Base-by-base conservation (phyloP, 1,140 invertebrate species). In the Trichogramma pretiosum region DNA sequence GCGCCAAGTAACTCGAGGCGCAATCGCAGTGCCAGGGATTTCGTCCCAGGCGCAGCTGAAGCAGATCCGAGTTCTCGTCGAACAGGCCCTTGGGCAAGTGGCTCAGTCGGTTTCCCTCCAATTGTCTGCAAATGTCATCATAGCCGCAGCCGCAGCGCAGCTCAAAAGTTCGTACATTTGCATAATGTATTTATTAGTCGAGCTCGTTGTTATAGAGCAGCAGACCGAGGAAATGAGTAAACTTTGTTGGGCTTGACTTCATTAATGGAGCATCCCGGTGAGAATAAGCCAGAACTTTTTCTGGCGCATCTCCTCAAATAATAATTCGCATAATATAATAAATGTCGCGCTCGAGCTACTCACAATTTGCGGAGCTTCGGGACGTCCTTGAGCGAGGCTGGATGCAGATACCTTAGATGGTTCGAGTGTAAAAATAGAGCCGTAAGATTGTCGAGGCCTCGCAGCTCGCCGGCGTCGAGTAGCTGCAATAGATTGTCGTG, bases 21-120 rank as follows among this genome's bases (percentile, higher is more conserved):
- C 88, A 91, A 60, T 90, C 86, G 55, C 88, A 91, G 58, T 89
- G 84, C 87, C 87, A 90, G 0, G 86, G 85, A 67, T 91, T 91
- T 53, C 84, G 84, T 1, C 80, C 81, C 16, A 91, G 65, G 61
- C 87, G 86, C 1, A 90, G 74, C 40, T 84, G 80, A 3, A 79
- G 70, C 33, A 91, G 68, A 26, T 79, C 75, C 0, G 76, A 69
- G 38, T 85, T 68, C 16, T 75, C 74, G 54, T 88, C 84, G 18
- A 91, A 66, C 1, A 80, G 75, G 14, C 82, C 77, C 7, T 78
- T 72, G 3, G 85, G 83, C 23, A 90, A 61, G 48, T 76, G 81
- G 24, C 81, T 79, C 41, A 90, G 77, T 61, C 83, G 80, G 58
- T 91, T 91, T 48, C 80, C 82, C 58, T 90, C 86, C 45, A 91